Evolutionary conservation across 2,888 invertebrate species (phyloP).

Genomic region (Endotricha flammealis): DNA sequence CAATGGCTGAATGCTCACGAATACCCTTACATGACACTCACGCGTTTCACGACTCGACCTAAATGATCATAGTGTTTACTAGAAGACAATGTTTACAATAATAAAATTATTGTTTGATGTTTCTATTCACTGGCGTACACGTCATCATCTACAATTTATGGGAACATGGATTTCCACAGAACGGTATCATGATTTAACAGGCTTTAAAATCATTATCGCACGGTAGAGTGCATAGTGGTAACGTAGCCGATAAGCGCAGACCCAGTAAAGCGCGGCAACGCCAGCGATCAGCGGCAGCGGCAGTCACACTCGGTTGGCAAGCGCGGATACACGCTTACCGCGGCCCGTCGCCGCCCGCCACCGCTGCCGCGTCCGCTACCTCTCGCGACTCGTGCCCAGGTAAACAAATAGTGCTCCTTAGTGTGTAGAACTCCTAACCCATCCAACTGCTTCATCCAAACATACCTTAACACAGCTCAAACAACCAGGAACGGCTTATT

Average conservation of each 20-base stretch:
- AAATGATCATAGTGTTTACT: background rate
- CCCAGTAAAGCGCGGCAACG: constrained; percentile 42
- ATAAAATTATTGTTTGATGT: background rate
- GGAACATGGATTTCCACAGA: background rate
- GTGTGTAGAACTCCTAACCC: constrained; percentile 17
- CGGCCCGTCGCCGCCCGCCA: constrained; percentile 47
- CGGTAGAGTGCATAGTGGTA: constrained; percentile 50
- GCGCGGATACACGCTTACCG: constrained; percentile 66
- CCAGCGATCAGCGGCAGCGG: constrained; percentile 21
- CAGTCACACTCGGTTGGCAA: constrained; percentile 67
- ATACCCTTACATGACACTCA: background rate
- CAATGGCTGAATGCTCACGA: background rate
- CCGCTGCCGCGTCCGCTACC: constrained; percentile 44
- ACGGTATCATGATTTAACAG: constrained; percentile 12
- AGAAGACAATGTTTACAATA: constrained; percentile 1
- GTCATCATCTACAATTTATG: background rate
- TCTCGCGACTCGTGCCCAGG: constrained; percentile 50
- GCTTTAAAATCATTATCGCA: constrained; percentile 55
- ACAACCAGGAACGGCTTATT: constrained; percentile 22
- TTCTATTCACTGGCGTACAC: background rate
- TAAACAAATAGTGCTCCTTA: constrained; percentile 40
- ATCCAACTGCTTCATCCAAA: constrained; percentile 21
- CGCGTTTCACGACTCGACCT: background rate
- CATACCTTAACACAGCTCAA: constrained; percentile 35
- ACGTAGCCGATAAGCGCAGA: constrained; percentile 64